Percentiles rank a stretch among this genome's conserved stretches.
Conservation (phyloP, 2,797 vertebrate species). For the Triplophysa bombifrons region DNA sequence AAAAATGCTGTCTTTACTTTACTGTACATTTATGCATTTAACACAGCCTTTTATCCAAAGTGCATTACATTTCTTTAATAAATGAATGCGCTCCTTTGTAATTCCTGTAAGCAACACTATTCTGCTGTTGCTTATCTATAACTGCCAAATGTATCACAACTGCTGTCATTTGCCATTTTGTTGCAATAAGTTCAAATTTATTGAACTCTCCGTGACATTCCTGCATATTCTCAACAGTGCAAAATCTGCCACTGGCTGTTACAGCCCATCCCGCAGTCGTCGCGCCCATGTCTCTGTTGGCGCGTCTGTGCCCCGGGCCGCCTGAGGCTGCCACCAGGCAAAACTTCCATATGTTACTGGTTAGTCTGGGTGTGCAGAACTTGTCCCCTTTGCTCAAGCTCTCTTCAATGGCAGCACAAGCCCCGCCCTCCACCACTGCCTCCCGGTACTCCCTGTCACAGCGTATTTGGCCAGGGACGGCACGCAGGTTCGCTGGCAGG, state of each 20-base stretch:
- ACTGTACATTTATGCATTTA: not conserved
- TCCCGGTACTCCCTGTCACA: constrained; percentile 78
- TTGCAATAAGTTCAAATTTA: not conserved
- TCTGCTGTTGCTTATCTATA: not conserved
- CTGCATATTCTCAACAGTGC: constrained; percentile 28
- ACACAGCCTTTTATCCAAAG: not conserved
- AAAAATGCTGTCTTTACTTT: not conserved
- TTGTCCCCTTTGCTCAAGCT: constrained; percentile 83
- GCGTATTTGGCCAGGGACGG: constrained; percentile 71
- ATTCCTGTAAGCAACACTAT: too few species aligned
- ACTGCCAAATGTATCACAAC: not conserved
- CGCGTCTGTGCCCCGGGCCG: constrained; percentile 49
- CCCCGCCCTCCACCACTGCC: constrained; percentile 21
- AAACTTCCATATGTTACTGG: constrained; percentile 83
- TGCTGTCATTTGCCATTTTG: not conserved
- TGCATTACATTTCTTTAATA: not conserved
- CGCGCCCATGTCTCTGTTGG: constrained; percentile 23
- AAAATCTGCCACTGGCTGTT: constrained; percentile 14
- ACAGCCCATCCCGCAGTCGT: not conserved
- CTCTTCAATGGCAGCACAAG: constrained; percentile 63
- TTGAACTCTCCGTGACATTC: constrained; percentile 28
- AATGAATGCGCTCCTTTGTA: not conserved
- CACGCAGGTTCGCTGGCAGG: constrained; percentile 15
- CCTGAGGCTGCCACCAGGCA: constrained; percentile 72
- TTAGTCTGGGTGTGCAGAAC: constrained; percentile 82